These are phyloP conservation scores for Pyrrhosoma nymphula DNA, from an alignment of 2,888 invertebrate species.

Conservation along the genomic window DNA sequence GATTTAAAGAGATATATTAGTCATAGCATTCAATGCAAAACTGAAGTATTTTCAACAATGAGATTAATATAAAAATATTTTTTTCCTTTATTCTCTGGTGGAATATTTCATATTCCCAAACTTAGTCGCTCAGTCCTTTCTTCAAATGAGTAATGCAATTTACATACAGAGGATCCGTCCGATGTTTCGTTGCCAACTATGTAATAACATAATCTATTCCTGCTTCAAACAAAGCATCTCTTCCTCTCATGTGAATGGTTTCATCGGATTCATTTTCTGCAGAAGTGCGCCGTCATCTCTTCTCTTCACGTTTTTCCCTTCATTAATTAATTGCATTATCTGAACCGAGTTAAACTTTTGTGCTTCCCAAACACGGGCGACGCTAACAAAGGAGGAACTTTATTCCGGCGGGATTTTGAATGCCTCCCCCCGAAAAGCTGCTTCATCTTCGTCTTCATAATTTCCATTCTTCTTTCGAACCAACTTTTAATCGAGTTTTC, in stretches of 20 bases:
- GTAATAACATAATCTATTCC: neutral
- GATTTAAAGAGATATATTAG: too few species aligned
- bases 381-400: conserved; percentile 56
- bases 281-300: neutral
- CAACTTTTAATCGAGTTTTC: conserved; percentile 64
- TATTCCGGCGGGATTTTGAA: conserved; percentile 49
- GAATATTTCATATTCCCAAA: neutral
- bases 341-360: conserved; percentile 51
- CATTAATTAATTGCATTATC: conserved; percentile 62
- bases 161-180: neutral
- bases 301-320: conserved; percentile 1
- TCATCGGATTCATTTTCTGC: conserved; percentile 49
- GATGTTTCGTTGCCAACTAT: neutral
- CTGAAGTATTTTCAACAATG: too few species aligned
- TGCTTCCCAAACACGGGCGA: conserved; percentile 58
- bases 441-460: conserved; percentile 57
- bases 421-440: conserved; percentile 42
- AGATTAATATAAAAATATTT: neutral
- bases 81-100: neutral
- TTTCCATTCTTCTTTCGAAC: conserved; percentile 58
- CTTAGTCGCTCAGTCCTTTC: neutral
- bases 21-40: too few species aligned
- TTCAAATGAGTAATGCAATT: neutral
- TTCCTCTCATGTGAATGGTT: conserved; percentile 1
- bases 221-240: conserved; percentile 11